These are phyloP conservation scores for Odiellus spinosus DNA, from an alignment of 2,888 invertebrate genomes.

Conservation along the genomic window DNA sequence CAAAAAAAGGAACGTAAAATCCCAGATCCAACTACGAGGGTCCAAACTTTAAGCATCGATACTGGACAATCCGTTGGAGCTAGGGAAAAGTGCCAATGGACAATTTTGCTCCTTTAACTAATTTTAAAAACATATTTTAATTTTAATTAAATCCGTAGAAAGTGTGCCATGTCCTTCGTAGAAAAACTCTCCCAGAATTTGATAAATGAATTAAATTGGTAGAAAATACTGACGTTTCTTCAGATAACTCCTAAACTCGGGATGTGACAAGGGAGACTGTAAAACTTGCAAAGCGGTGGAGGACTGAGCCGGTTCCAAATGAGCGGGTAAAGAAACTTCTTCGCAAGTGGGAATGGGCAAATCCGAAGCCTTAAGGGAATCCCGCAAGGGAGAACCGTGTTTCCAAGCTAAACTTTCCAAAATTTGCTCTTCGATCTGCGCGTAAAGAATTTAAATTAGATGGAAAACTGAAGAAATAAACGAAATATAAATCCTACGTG, in stretches of 20 bases:
- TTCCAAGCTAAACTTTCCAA: slow-evolving; percentile 83
- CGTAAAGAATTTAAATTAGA: background rate
- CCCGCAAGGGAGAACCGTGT: slow-evolving; percentile 73
- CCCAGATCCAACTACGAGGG: no score
- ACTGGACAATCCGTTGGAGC: no score
- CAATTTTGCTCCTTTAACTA: no score
- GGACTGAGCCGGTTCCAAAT: background rate
- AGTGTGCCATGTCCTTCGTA: no score
- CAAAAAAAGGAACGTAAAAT: no score
- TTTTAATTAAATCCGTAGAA: no score
- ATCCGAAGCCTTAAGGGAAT: slow-evolving; percentile 43
- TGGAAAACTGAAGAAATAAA: background rate
- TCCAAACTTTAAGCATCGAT: no score
- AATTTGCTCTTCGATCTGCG: slow-evolving; percentile 78
- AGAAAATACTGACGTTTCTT: no score
- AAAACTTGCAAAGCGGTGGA: background rate
- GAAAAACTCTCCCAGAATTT: no score
- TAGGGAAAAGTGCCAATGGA: no score
- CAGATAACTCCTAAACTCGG: background rate
- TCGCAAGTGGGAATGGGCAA: slow-evolving; percentile 57
- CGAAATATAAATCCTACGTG: slow-evolving; percentile 40
- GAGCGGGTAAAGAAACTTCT: slow-evolving; percentile 37
- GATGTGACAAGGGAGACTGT: slow-evolving; percentile 5
- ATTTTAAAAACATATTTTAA: no score
- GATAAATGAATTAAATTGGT: no score